Evolutionary conservation across 2,888 invertebrate species (phyloP).

Genomic region (Cylindroiulus punctatus): DNA sequence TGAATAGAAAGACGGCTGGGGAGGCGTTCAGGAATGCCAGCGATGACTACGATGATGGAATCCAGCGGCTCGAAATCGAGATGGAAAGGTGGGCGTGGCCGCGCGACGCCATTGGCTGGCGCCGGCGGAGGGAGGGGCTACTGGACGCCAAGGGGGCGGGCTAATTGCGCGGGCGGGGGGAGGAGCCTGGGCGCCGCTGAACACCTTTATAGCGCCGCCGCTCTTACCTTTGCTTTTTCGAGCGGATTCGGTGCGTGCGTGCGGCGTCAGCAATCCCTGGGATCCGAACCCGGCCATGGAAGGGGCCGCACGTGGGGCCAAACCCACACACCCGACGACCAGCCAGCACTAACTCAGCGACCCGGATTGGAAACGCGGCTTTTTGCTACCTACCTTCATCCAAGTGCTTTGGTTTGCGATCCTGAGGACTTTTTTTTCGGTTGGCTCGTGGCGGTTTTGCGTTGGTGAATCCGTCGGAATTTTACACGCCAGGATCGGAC

Average conservation of each 20-base stretch:
- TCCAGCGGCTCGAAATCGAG: not conserved
- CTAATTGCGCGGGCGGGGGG: slow-evolving; percentile 44
- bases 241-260: not conserved
- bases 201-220: not conserved
- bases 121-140: not conserved
- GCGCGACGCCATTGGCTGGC: not conserved
- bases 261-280: not conserved
- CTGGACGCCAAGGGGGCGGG: slow-evolving; percentile 15
- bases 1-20: slow-evolving; percentile 14
- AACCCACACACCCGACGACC: not conserved
- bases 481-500: too few species aligned
- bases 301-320: not conserved
- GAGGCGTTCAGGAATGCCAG: not conserved
- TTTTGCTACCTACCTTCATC: too few species aligned
- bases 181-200: slow-evolving; percentile 7
- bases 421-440: too few species aligned
- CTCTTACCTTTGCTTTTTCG: slow-evolving; percentile 42
- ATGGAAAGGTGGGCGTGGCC: slow-evolving; percentile 24
- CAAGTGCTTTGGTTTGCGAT: too few species aligned
- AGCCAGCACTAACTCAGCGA: too few species aligned
- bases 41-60: slow-evolving; percentile 22
- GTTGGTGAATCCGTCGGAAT: too few species aligned
- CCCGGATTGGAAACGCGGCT: too few species aligned
- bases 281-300: not conserved
- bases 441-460: too few species aligned